These are phyloP conservation scores for Tetraneura akinire DNA, from an alignment of 1,140 invertebrate genomes.

Conservation along the genomic window DNA sequence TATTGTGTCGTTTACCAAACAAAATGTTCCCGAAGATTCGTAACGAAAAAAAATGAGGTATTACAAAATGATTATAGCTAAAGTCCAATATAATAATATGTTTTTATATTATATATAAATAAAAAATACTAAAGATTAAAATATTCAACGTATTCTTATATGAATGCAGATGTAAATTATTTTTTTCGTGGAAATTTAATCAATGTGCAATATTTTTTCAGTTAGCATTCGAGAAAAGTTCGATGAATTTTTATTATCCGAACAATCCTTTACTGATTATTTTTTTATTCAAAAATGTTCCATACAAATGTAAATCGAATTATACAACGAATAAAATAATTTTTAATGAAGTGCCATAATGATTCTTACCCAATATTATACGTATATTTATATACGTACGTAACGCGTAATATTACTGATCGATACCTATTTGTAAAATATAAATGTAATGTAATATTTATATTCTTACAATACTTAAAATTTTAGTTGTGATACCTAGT, in stretches of 20 bases:
- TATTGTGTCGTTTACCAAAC: no score
- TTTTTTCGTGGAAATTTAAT: background rate
- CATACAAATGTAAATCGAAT: background rate
- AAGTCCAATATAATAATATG: background rate
- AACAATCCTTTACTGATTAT: background rate
- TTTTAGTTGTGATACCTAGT: no score
- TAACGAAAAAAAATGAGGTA: constrained; percentile 20
- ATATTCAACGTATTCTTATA: background rate
- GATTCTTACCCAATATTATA: no score
- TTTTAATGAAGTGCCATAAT: background rate
- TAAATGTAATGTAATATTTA: no score
- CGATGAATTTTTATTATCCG: background rate
- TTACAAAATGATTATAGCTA: background rate
- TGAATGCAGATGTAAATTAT: background rate
- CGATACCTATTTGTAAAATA: no score
- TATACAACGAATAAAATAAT: background rate
- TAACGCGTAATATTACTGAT: no score
- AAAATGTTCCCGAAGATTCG: background rate
- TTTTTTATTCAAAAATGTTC: background rate
- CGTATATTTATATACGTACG: no score
- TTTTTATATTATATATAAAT: no score
- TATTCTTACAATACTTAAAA: no score
- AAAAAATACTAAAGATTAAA: constrained; percentile 7
- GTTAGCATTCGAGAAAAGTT: background rate
- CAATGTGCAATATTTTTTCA: constrained; percentile 18